Conservation (phyloP, 2,888 invertebrate genomes). For the Acanthacorydalis orientalis region DNA sequence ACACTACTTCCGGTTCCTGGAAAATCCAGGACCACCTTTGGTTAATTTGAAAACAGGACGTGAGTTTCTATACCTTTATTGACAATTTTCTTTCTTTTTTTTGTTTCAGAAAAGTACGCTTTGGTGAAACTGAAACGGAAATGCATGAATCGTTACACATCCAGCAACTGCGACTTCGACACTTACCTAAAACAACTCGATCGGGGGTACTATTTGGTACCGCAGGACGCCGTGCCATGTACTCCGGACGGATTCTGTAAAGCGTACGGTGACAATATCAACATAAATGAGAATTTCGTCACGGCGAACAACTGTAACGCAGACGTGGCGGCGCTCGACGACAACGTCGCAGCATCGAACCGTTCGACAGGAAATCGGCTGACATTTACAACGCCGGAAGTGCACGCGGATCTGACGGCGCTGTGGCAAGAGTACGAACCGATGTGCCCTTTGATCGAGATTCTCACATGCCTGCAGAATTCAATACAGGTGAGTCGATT, state of each 20-base stretch:
- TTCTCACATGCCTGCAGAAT: conserved; percentile 30
- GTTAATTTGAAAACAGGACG: too few species aligned
- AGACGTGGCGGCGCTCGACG: neutral
- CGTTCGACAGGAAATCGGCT: neutral
- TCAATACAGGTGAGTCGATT: conserved; percentile 9
- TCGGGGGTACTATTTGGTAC: conserved; percentile 9
- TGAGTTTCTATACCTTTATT: neutral
- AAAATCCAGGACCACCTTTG: too few species aligned
- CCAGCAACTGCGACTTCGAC: conserved; percentile 13
- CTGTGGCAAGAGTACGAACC: conserved; percentile 19
- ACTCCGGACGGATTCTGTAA: conserved; percentile 5
- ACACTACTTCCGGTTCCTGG: too few species aligned
- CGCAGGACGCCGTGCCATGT: neutral
- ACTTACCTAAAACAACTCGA: conserved; percentile 13
- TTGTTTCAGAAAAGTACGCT: conserved; percentile 19
- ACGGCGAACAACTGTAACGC: neutral
- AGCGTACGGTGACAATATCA: conserved; percentile 1
- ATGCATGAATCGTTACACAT: conserved; percentile 7
- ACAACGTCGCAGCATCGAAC: neutral
- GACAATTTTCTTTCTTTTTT: neutral
- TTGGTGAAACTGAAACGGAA: conserved; percentile 21
- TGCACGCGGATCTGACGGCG: conserved; percentile 15
- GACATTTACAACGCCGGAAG: conserved; percentile 2
- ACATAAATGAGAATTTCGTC: neutral
- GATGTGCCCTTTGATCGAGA: conserved; percentile 24